These are phyloP conservation scores for Peromyscus nudipes DNA, from an alignment of 2,797 vertebrate species.

Conservation along the genomic window DNA sequence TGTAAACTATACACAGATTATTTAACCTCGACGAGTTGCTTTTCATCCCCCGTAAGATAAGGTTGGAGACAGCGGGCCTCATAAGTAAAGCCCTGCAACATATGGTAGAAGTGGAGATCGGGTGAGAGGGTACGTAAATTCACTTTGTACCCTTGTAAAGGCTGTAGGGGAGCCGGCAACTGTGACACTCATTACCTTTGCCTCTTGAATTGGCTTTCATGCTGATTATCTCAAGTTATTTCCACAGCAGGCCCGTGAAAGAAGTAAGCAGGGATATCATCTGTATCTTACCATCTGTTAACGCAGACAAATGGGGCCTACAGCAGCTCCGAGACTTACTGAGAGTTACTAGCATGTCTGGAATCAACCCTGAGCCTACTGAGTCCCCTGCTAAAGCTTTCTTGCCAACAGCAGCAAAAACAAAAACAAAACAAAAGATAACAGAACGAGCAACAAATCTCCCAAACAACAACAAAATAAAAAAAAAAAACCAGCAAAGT, in stretches of 20 bases:
- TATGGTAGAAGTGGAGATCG: not conserved
- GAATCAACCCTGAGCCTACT: not conserved
- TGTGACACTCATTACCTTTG: not conserved
- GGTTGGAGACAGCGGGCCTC: not conserved
- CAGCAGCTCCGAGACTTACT: not conserved
- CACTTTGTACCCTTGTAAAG: not conserved
- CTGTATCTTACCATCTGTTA: constrained; percentile 49
- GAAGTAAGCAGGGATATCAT: constrained; percentile 54
- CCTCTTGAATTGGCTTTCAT: constrained; percentile 58
- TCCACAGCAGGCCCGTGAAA: constrained; percentile 1
- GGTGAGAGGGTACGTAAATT: not conserved
- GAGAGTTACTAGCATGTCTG: not conserved
- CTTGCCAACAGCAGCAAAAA: not conserved
- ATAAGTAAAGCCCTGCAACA: not conserved
- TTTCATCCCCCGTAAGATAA: not conserved
- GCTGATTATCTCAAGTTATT: constrained; percentile 59
- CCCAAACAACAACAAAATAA: not conserved
- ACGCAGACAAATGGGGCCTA: not conserved
- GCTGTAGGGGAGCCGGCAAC: not conserved
- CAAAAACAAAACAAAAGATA: not conserved
- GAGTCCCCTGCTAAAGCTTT: not conserved
- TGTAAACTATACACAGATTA: not conserved
- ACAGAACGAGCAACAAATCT: not conserved
- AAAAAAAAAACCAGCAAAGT: not conserved
- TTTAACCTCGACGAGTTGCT: not conserved